Evolutionary conservation across 2,888 invertebrate species (phyloP).

Genomic region (Chouioia cunea): DNA sequence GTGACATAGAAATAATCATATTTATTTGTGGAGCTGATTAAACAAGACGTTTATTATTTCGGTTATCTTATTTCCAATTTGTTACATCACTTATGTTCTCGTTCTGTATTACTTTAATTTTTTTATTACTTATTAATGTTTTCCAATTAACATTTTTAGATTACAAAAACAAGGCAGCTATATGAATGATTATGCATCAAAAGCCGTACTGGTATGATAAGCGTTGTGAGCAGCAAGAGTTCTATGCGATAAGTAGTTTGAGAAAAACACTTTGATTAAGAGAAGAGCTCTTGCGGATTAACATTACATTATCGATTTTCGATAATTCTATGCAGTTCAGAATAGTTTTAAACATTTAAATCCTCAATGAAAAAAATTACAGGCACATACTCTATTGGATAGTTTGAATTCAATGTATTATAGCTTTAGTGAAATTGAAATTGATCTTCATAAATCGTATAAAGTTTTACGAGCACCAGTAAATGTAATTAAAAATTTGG

Average conservation of each 20-base stretch:
- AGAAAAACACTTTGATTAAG: constrained; percentile 35
- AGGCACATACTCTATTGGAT: not conserved
- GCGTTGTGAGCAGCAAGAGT: not conserved
- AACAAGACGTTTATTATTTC: too few species aligned
- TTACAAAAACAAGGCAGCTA: too few species aligned
- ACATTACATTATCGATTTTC: constrained; percentile 31
- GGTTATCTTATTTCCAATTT: too few species aligned
- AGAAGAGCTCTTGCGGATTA: constrained; percentile 33
- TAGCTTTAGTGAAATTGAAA: constrained; percentile 5
- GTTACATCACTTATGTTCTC: too few species aligned
- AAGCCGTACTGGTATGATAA: too few species aligned
- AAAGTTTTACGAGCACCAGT: not conserved
- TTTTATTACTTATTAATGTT: too few species aligned
- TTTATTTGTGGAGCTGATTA: too few species aligned
- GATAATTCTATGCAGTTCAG: constrained; percentile 29
- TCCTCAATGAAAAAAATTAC: constrained; percentile 6
- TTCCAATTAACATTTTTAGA: too few species aligned
- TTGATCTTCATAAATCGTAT: not conserved
- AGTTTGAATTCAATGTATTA: constrained; percentile 5
- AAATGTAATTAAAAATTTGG: not conserved
- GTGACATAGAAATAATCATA: not conserved
- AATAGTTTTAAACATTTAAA: constrained; percentile 22
- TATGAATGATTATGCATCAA: too few species aligned
- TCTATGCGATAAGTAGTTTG: constrained; percentile 22
- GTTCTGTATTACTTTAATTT: too few species aligned